phyloP scores from a whole-genome alignment of 92 coral and sea anemone species.

The Zoanthus sociatus region DNA sequence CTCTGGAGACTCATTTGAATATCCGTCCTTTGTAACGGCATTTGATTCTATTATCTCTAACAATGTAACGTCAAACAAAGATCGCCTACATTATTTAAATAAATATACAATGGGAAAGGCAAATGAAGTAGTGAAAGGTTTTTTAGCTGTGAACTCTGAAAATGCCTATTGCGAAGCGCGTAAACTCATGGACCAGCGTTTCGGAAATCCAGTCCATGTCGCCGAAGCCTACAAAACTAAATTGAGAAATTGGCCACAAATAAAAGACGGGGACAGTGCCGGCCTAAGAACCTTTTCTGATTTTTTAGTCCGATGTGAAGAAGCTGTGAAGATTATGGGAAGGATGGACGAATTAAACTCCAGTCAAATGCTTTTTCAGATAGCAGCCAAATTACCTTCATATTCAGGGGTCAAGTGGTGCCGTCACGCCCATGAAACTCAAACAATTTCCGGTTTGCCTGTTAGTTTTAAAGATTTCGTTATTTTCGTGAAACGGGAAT shows the following conservation, averaged over 20 bases:
- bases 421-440: conserved; percentile 20
- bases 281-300: too few species aligned
- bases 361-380: conserved; percentile 13
- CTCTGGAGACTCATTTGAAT: too few species aligned
- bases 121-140: too few species aligned
- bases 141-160: too few species aligned
- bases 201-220: conserved; percentile 69
- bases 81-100: too few species aligned
- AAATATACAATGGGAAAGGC: too few species aligned
- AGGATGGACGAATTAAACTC: conserved; percentile 31
- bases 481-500: conserved; percentile 48
- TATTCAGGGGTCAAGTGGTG: neutral
- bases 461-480: conserved; percentile 43
- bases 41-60: too few species aligned
- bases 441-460: neutral
- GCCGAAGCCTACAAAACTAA: conserved; percentile 64
- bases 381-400: conserved; percentile 47
- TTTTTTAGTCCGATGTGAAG: conserved; percentile 31
- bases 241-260: conserved; percentile 8
- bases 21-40: too few species aligned
- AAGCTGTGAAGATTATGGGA: conserved; percentile 31
- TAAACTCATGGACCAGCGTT: conserved; percentile 62
- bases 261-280: too few species aligned
- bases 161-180: conserved; percentile 46
- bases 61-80: too few species aligned